Conservation (phyloP, 2,888 invertebrate species). For the Cacoxenus indagator region DNA sequence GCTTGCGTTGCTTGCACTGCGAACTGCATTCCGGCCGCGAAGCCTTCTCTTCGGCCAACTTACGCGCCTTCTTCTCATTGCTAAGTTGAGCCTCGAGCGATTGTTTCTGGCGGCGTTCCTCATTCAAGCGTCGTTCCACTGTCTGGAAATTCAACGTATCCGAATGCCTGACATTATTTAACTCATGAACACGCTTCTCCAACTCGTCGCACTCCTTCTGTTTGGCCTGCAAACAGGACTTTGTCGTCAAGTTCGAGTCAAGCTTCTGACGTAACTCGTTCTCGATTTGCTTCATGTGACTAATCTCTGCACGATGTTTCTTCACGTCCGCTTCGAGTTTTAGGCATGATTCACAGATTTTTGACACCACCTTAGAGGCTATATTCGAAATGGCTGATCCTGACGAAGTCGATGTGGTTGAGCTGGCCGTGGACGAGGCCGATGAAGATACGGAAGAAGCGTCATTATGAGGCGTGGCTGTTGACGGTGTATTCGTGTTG, state of each 20-base stretch:
- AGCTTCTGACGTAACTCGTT: slow-evolving; percentile 71
- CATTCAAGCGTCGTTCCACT: slow-evolving; percentile 86
- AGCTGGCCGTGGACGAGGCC: slow-evolving; percentile 53
- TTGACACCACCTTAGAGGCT: slow-evolving; percentile 69
- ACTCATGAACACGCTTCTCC: slow-evolving; percentile 85
- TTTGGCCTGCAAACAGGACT: slow-evolving; percentile 84
- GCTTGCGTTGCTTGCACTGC: slow-evolving; percentile 76
- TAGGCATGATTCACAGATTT: slow-evolving; percentile 70
- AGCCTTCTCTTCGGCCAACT: slow-evolving; percentile 72
- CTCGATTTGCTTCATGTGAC: slow-evolving; percentile 70
- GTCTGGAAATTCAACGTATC: slow-evolving; percentile 83
- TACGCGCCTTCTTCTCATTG: slow-evolving; percentile 81
- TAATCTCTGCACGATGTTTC: slow-evolving; percentile 69
- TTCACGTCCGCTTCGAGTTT: slow-evolving; percentile 70
- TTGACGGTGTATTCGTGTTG: neutral
- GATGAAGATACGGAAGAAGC: slow-evolving; percentile 55
- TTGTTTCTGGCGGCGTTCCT: slow-evolving; percentile 83
- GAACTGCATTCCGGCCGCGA: slow-evolving; percentile 77
- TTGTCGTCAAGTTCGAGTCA: slow-evolving; percentile 76
- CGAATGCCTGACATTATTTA: slow-evolving; percentile 79
- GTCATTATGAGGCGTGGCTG: slow-evolving; percentile 42
- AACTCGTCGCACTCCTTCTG: slow-evolving; percentile 84
- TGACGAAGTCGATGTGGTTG: slow-evolving; percentile 58
- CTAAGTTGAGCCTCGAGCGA: slow-evolving; percentile 81
- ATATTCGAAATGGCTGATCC: slow-evolving; percentile 65